These are phyloP conservation scores for Aethes cnicana DNA, from an alignment of 2,888 invertebrate genomes.

Conservation along the genomic window DNA sequence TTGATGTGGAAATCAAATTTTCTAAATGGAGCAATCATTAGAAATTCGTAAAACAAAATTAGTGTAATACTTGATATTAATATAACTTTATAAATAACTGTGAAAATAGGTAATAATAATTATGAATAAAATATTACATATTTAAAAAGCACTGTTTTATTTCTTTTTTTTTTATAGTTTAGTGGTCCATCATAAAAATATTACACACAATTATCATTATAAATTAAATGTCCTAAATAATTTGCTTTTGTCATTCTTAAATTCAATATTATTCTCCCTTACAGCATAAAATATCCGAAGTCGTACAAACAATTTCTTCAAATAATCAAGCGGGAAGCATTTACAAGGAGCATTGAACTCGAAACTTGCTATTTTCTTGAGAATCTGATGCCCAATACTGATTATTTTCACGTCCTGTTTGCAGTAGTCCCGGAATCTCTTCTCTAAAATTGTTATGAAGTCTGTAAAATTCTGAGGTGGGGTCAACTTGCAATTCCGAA, in stretches of 20 bases:
- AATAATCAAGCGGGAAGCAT: constrained; percentile 38
- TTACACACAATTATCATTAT: background rate
- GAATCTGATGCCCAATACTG: constrained; percentile 35
- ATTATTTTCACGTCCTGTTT: constrained; percentile 27
- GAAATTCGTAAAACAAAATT: constrained; percentile 79
- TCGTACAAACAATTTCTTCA: constrained; percentile 37
- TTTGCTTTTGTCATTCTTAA: constrained; percentile 29
- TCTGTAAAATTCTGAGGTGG: constrained; percentile 34
- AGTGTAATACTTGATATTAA: constrained; percentile 83
- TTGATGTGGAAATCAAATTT: constrained; percentile 81
- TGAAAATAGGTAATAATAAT: constrained; percentile 83
- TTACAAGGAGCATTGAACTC: constrained; percentile 36
- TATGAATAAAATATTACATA: constrained; percentile 83
- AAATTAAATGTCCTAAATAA: constrained; percentile 13
- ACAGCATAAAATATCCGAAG: constrained; percentile 37
- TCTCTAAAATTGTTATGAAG: constrained; percentile 35
- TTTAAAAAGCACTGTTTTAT: constrained; percentile 70
- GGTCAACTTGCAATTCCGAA: constrained; percentile 24
- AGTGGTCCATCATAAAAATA: background rate
- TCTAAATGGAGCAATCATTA: constrained; percentile 82
- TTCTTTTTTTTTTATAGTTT: constrained; percentile 34
- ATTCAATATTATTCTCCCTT: constrained; percentile 35
- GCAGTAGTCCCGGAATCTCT: constrained; percentile 35
- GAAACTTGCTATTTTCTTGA: constrained; percentile 31
- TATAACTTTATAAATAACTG: constrained; percentile 84